Conservation (phyloP, 2,888 invertebrate genomes). For the Drosophila anomalata region DNA sequence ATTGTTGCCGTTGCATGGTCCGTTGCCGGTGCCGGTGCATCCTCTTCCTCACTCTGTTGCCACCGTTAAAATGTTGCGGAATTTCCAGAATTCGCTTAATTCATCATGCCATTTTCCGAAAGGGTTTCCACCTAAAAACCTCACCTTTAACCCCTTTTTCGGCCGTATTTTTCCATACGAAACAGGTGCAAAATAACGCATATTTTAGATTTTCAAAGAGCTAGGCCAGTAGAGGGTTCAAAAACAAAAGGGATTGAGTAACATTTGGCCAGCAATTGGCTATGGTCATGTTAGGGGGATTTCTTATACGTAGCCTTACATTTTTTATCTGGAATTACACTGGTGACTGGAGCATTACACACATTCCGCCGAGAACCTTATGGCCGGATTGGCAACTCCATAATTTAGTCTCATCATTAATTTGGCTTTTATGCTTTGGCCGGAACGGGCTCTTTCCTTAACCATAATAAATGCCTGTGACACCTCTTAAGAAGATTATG, state of each 20-base stretch:
- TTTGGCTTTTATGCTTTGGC: conserved; percentile 35
- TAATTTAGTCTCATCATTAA: conserved; percentile 43
- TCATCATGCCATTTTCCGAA: conserved; percentile 53
- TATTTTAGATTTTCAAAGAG: no score
- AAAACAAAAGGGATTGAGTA: conserved; percentile 26
- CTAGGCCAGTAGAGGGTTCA: neutral
- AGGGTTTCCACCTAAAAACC: conserved; percentile 54
- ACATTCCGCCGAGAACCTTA: conserved; percentile 17
- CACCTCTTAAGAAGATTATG: conserved; percentile 52
- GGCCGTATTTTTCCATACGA: conserved; percentile 36
- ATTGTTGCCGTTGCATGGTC: conserved; percentile 24
- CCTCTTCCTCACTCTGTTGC: conserved; percentile 5
- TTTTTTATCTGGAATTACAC: neutral
- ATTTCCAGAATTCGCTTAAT: conserved; percentile 73
- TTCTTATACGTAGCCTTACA: no score
- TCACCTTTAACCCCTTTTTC: conserved; percentile 22
- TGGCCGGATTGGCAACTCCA: conserved; percentile 14
- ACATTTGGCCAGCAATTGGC: conserved; percentile 19
- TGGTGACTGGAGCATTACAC: neutral
- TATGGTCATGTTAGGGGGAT: neutral
- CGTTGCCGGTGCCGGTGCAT: conserved; percentile 33
- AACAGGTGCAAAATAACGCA: conserved; percentile 19
- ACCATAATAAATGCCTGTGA: conserved; percentile 41
- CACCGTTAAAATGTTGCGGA: conserved; percentile 65
- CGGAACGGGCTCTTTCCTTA: neutral